Percentiles rank a stretch among this genome's conserved stretches.
Evolutionary conservation across 1,140 invertebrate genomes (phyloP).

Genomic region (Drosophila saltans): DNA sequence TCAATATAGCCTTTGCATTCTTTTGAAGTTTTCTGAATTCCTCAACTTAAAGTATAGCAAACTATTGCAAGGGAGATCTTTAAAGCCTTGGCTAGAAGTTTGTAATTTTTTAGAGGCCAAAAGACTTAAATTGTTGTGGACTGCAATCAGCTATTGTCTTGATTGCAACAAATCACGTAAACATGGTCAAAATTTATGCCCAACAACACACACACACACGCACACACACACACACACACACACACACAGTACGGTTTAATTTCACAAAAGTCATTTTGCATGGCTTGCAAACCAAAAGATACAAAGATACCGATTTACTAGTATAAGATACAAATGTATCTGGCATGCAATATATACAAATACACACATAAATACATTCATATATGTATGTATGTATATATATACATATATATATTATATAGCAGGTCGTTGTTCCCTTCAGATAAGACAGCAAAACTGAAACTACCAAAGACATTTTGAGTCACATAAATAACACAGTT

Average conservation of each 20-base stretch:
- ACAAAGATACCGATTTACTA: conserved; percentile 38
- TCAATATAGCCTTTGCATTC: no score
- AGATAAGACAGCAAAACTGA: conserved; percentile 20
- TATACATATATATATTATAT: conserved; percentile 6
- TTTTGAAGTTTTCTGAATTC: no score
- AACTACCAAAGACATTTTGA: conserved; percentile 25
- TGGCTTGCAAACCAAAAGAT: conserved; percentile 38
- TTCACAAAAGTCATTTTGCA: conserved; percentile 45
- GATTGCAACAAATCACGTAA: conserved; percentile 16
- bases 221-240: not conserved
- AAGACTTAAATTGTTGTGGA: conserved; percentile 1
- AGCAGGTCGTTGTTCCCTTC: conserved; percentile 5
- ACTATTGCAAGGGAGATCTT: no score
- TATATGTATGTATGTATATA: conserved; percentile 1
- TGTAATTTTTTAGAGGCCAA: not conserved
- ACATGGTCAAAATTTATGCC: conserved; percentile 24
- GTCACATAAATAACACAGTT: conserved; percentile 29
- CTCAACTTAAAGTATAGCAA: no score
- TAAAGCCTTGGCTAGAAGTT: not conserved
- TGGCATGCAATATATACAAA: conserved; percentile 32
- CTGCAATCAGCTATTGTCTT: conserved; percentile 24
- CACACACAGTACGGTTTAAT: conserved; percentile 35
- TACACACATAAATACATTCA: not conserved
- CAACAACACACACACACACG: not conserved
- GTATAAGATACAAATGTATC: conserved; percentile 29